Conservation (phyloP, 2,113 vertebrate species). For the Bambusicola thoracicus region DNA sequence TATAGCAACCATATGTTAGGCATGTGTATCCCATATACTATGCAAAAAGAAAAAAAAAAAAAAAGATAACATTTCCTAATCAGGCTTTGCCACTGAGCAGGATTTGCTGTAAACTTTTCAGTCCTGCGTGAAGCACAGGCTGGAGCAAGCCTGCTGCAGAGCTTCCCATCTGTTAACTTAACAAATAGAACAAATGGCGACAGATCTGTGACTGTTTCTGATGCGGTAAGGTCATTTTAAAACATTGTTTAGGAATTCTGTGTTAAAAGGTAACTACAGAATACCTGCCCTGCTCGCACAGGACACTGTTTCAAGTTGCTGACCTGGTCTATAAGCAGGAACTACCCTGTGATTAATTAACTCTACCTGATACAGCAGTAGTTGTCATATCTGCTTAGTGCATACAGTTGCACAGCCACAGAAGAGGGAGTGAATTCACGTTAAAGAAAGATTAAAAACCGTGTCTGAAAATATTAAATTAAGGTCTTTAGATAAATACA, state of each 20-base stretch:
- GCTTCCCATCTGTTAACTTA: slow-evolving; percentile 47
- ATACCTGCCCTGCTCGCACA: neutral
- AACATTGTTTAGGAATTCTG: neutral
- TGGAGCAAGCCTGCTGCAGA: slow-evolving; percentile 54
- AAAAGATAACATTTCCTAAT: slow-evolving; percentile 75
- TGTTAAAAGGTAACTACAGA: neutral
- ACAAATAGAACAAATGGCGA: neutral
- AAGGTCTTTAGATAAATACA: neutral
- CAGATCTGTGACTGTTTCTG: neutral
- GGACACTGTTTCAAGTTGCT: neutral
- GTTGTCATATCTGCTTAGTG: neutral
- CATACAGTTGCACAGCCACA: neutral
- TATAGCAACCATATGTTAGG: slow-evolving; percentile 78
- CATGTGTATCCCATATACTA: slow-evolving; percentile 55
- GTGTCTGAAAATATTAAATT: neutral
- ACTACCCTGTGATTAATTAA: neutral
- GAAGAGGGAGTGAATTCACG: neutral
- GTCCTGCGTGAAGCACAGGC: slow-evolving; percentile 1
- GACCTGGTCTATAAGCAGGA: neutral
- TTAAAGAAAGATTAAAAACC: neutral
- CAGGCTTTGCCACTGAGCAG: slow-evolving; percentile 79
- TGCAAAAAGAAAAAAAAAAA: neutral
- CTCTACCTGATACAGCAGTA: neutral
- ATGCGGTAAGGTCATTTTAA: neutral
- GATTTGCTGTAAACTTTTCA: slow-evolving; percentile 69